A percentile compares a stretch with the other conserved stretches of the same genome.
Conservation (phyloP, 2,113 vertebrate species). For the Struthidea cinerea region DNA sequence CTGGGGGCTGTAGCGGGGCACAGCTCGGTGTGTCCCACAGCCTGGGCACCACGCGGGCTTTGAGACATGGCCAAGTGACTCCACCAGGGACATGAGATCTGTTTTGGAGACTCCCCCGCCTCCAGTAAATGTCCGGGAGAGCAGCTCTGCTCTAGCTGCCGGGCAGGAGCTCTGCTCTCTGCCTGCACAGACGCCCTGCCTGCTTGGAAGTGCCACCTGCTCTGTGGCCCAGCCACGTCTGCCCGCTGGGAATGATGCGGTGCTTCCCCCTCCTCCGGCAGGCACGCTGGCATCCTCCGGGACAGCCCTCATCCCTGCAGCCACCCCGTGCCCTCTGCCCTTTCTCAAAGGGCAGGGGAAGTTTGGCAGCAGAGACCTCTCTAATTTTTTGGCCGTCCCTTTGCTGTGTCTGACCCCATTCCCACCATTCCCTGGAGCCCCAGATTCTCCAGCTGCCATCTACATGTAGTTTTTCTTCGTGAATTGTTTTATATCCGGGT, state of each 20-base stretch:
- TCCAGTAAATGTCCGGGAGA: background rate
- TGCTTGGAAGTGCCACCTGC: background rate
- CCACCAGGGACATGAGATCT: accelerated
- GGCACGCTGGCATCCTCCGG: background rate
- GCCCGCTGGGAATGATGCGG: accelerated
- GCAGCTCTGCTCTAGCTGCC: background rate
- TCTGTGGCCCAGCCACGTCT: background rate
- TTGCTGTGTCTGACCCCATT: background rate
- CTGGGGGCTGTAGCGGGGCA: background rate
- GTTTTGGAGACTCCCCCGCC: accelerated
- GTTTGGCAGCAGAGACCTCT: background rate
- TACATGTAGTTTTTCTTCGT: background rate
- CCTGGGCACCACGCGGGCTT: accelerated
- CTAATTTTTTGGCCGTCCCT: background rate
- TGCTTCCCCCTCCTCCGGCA: background rate
- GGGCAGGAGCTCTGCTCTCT: background rate
- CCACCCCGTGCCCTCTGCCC: background rate
- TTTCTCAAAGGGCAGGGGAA: background rate
- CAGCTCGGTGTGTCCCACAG: background rate
- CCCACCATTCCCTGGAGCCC: background rate
- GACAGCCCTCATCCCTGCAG: background rate
- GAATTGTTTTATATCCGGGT: background rate
- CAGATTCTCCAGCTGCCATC: background rate
- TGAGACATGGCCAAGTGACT: background rate
- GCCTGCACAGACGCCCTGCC: background rate